Percentiles rank a stretch among this genome's conserved stretches.
Evolutionary conservation across 2,888 invertebrate species (phyloP).

Genomic region (Athetis lepigone): DNA sequence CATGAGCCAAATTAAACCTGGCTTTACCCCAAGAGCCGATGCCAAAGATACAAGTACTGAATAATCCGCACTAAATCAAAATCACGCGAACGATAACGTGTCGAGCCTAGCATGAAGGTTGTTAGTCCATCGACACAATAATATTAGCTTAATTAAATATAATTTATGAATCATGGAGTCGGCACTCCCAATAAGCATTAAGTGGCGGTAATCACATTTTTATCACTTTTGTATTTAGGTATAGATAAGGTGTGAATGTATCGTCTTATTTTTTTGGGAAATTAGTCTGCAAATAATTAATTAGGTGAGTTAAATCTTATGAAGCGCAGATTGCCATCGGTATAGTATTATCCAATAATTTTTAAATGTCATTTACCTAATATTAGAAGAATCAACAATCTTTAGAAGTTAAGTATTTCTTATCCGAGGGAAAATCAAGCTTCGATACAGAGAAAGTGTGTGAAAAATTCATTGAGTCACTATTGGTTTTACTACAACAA

Average conservation of each 20-base stretch:
- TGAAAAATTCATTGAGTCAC: constrained; percentile 7
- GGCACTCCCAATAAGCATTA: constrained; percentile 44
- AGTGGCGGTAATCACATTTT: constrained; percentile 30
- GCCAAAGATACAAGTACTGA: constrained; percentile 22
- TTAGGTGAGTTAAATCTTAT: constrained; percentile 12
- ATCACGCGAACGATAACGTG: constrained; percentile 35
- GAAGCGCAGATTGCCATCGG: constrained; percentile 2
- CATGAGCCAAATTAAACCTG: constrained; percentile 37
- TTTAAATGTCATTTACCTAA: constrained; percentile 10
- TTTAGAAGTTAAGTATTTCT: background rate
- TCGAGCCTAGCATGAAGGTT: constrained; percentile 27
- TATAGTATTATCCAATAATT: constrained; percentile 1
- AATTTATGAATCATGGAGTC: constrained; percentile 28
- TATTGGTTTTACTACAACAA: constrained; percentile 11
- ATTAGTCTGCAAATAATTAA: constrained; percentile 8
- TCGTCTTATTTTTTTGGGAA: constrained; percentile 2
- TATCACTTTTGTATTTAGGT: constrained; percentile 35
- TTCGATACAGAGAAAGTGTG: constrained; percentile 5
- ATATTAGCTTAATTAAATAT: constrained; percentile 48
- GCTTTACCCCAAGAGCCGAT: constrained; percentile 39
- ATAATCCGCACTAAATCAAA: constrained; percentile 25
- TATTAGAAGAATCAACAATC: too few species aligned
- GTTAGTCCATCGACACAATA: constrained; percentile 33
- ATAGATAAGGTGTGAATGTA: constrained; percentile 21
- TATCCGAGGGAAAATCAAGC: constrained; percentile 13